These are phyloP conservation scores for Cheilosia vulpina DNA, from an alignment of 2,888 invertebrate genomes.

Conservation along the genomic window DNA sequence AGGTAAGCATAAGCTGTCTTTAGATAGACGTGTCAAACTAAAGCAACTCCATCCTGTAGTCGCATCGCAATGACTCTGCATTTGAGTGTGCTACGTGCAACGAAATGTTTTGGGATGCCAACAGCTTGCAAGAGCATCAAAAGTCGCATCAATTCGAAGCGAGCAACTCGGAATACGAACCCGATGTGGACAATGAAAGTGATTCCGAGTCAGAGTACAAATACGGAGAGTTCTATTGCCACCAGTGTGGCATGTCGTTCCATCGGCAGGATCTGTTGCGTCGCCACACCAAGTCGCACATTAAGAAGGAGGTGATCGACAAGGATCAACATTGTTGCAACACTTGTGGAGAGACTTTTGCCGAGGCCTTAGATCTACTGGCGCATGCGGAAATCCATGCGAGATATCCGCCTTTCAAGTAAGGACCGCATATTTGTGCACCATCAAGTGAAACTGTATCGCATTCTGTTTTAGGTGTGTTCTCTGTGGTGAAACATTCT, in stretches of 20 bases:
- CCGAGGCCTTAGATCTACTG: conserved; percentile 89
- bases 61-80: conserved; percentile 92
- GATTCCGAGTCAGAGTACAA: conserved; percentile 85
- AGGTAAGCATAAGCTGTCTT: conserved; percentile 81
- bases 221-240: conserved; percentile 87
- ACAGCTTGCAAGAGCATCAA: conserved; percentile 86
- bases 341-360: conserved; percentile 91
- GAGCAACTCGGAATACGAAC: conserved; percentile 83
- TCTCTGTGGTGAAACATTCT: conserved; percentile 87
- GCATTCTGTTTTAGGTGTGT: conserved; percentile 84
- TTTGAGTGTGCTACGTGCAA: conserved; percentile 91
- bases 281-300: conserved; percentile 86
- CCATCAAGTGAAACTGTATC: not conserved
- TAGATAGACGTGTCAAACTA: not conserved
- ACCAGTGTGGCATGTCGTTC: conserved; percentile 91
- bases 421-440: conserved; percentile 42
- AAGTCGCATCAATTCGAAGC: conserved; percentile 86
- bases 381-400: conserved; percentile 92
- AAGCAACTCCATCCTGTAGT: conserved; percentile 80
- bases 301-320: conserved; percentile 78
- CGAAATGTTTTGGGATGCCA: conserved; percentile 91
- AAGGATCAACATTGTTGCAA: conserved; percentile 87
- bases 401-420: conserved; percentile 85
- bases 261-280: conserved; percentile 90
- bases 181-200: conserved; percentile 83